Base-by-base conservation (phyloP, 2,888 invertebrate species). In the Ametastegia equiseti region DNA sequence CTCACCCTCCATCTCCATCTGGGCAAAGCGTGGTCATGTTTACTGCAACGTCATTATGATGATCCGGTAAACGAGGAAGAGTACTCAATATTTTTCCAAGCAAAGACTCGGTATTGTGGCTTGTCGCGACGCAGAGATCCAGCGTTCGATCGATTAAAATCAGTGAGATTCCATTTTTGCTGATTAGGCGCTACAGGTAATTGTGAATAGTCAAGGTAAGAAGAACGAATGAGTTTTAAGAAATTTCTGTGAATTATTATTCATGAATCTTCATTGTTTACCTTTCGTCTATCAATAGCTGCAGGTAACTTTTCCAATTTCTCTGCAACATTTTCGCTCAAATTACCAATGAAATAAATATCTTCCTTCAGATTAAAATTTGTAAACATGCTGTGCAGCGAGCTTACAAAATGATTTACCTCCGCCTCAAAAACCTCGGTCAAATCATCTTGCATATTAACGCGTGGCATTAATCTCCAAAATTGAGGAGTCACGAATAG, bases 401-500 rank as follows among this genome's bases (percentile, higher is more conserved):
- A 54, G 30, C 87, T 88, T 47, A 90, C 88, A 57, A 91, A 87
- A 81, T 88, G 85, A 81, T 89, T 86, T 30, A 88, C 81, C 30
- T 87, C 85, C 1, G 82, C 65, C 63, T 86, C 83, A 71, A 85
- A 86, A 75, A 90, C 88, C 0, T 88, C 84, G 19, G 84, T 83
- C 80, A 86, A 81, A 19, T 90, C 88, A 19, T 93, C 87, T 60
- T 89, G 90, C 0, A 90, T 90, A 80, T 92, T 88, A 82, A 94
- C 92, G 33, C 92, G 89, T 7, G 95, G 95, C 88, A 94, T 94
- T 33, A 95, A 85, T 71, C 92, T 89, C 54, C 92, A 91, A 87
- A 94, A 95, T 1, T 94, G 93, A 36, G 96, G 96, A 13, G 94
- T 94, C 0, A 95, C 91, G 86, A 96, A 95, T 23, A 95, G 88